phyloP scores from a whole-genome alignment of 1,140 invertebrate species.

The Atopsyche davidsoni region DNA sequence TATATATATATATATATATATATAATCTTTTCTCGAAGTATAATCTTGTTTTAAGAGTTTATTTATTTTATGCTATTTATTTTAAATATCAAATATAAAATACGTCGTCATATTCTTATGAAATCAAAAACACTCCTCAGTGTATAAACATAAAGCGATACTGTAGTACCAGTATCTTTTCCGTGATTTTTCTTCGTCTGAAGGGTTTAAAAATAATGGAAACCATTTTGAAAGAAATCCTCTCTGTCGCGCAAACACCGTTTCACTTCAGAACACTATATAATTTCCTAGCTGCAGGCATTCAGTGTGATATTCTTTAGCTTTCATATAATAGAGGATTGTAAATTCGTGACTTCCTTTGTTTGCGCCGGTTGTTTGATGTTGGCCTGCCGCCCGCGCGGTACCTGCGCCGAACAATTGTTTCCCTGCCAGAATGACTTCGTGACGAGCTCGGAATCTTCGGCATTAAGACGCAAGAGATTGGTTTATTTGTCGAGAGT shows the following conservation, averaged over 20 bases:
- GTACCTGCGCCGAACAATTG: neutral
- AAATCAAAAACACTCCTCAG: too few species aligned
- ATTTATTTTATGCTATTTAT: too few species aligned
- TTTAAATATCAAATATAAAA: too few species aligned
- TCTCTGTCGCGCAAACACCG: slow-evolving; percentile 4
- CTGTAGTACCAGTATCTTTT: too few species aligned
- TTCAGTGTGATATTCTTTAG: slow-evolving; percentile 5
- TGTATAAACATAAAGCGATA: too few species aligned
- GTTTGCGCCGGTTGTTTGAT: slow-evolving; percentile 10
- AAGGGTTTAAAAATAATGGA: slow-evolving; percentile 13
- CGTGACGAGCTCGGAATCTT: slow-evolving; percentile 20
- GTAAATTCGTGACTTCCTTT: slow-evolving; percentile 21
- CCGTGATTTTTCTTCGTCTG: slow-evolving; percentile 13
- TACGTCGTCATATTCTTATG: too few species aligned
- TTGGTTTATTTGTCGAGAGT: too few species aligned
- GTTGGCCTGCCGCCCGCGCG: neutral
- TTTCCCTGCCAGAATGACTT: neutral
- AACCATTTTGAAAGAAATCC: slow-evolving; percentile 13
- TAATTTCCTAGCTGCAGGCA: slow-evolving; percentile 2
- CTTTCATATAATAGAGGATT: slow-evolving; percentile 6
- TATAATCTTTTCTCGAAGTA: too few species aligned
- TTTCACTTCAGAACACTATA: neutral
- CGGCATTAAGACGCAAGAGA: slow-evolving; percentile 16
- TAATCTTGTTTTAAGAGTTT: too few species aligned
- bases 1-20: too few species aligned